Evolutionary conservation across 2,888 invertebrate species (phyloP), one percentile per base, ranked within the genome.

Genomic region (Nomada goodeniana): DNA sequence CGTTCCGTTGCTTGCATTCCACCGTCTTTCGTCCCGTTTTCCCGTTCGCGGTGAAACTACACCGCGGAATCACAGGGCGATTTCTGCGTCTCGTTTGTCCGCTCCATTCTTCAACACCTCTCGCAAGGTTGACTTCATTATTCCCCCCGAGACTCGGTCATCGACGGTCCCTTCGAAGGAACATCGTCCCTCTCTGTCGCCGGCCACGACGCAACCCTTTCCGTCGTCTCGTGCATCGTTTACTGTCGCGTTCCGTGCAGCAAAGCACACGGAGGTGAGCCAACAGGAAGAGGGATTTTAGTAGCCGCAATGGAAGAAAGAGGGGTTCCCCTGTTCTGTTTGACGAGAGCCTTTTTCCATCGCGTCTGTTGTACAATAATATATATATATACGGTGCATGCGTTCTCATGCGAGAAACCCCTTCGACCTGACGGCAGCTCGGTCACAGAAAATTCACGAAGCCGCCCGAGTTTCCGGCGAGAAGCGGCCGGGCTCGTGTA

Each of bases 381-480:
- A n/a, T n/a, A 29, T 0, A 29, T 29, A 29, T 29, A 29, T 29
- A 29, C 5, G 5, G 29, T 29, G 7, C 7, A 29, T 63, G 26
- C 74, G 50, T 80, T 74, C 75, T 71, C 80, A 71, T 68, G 72
- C 53, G 72, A 63, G 70, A 36, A 47, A 57, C 53, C 80, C 72
- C 71, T 73, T 57, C 53, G 44, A 73, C 57, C 55, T 44, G 20
- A 10, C 0, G 20, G 11, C 0, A 11, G 55, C 42, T 29, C 44
- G 68, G 26, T 26, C 82, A 75, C 73, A 71, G 79, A 70, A 76
- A 81, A 82, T 72, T 42, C 76, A 44, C 76, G 59, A 55, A 68
- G 84, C 73, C 78, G 84, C 77, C 83, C 13, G 80, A 81, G 86
- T 88, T 89, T 89, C 88, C 88, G 87, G 89, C 84, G 84, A 82